Evolutionary conservation across 2,888 invertebrate species (phyloP).

Genomic region (Octonoba sinensis): DNA sequence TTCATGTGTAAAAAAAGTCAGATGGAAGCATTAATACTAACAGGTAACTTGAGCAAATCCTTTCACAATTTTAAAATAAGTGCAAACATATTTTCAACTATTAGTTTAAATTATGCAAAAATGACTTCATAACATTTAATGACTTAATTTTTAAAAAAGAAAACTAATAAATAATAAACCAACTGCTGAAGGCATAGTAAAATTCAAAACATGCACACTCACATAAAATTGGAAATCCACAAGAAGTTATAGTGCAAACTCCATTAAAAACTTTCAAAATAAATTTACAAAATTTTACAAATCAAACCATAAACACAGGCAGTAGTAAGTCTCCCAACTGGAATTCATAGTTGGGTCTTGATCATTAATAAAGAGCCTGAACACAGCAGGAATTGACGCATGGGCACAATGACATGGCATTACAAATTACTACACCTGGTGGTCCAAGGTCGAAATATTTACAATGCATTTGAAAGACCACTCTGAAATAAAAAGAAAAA

Average conservation of each 20-base stretch:
- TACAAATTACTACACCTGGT: conserved; percentile 17
- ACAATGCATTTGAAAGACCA: conserved; percentile 5
- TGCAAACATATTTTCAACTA: too few species aligned
- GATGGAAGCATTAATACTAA: too few species aligned
- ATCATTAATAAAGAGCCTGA: neutral
- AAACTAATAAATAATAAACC: too few species aligned
- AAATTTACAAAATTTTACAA: conserved; percentile 17
- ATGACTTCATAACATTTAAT: too few species aligned
- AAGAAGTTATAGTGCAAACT: conserved; percentile 7
- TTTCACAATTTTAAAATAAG: too few species aligned
- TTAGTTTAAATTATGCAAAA: too few species aligned
- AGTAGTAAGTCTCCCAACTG: conserved; percentile 8
- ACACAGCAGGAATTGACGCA: neutral
- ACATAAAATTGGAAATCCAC: neutral
- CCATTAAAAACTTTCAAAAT: conserved; percentile 1
- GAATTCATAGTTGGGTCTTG: neutral
- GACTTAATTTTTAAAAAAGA: too few species aligned
- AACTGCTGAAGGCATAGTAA: too few species aligned
- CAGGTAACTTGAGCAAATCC: too few species aligned
- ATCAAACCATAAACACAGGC: conserved; percentile 20
- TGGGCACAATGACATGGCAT: neutral
- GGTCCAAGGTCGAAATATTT: conserved; percentile 23
- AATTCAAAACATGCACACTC: conserved; percentile 1
- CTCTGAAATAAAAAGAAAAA: conserved; percentile 6
- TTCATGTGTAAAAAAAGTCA: too few species aligned